A percentile compares a stretch with the other conserved stretches of the same genome.
These are phyloP conservation scores for Brachionus rotundiformis DNA, from an alignment of 1,140 invertebrate species.

Conservation along the genomic window DNA sequence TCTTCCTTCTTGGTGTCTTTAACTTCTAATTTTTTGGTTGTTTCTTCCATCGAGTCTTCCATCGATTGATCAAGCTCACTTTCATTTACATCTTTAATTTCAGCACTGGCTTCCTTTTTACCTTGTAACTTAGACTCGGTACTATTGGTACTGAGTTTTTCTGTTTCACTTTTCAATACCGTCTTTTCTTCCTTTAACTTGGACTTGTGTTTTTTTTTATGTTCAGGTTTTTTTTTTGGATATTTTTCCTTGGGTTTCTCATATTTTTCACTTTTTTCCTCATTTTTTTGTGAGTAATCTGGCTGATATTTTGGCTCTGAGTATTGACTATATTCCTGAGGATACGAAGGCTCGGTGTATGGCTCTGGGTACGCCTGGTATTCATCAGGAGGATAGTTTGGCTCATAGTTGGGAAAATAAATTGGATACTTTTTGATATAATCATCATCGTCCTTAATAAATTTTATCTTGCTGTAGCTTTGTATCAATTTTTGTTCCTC, in stretches of 20 bases:
- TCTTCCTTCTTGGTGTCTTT: neutral
- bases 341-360: neutral
- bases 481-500: conserved; percentile 13
- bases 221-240: neutral
- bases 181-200: neutral
- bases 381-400: neutral
- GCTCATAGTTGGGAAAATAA: neutral
- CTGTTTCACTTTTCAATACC: neutral
- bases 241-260: neutral
- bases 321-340: neutral
- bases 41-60: neutral
- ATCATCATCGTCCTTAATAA: neutral
- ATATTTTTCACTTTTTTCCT: neutral
- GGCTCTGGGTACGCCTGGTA: neutral
- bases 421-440: conserved; percentile 34
- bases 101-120: neutral
- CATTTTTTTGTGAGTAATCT: neutral
- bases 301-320: neutral
- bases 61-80: neutral
- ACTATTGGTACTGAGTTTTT: neutral
- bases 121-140: neutral
- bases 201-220: neutral
- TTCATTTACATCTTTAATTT: neutral
- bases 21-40: neutral
- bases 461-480: neutral